Conservation (phyloP, 1,140 invertebrate genomes). For the Phenacoccus solenopsis region DNA sequence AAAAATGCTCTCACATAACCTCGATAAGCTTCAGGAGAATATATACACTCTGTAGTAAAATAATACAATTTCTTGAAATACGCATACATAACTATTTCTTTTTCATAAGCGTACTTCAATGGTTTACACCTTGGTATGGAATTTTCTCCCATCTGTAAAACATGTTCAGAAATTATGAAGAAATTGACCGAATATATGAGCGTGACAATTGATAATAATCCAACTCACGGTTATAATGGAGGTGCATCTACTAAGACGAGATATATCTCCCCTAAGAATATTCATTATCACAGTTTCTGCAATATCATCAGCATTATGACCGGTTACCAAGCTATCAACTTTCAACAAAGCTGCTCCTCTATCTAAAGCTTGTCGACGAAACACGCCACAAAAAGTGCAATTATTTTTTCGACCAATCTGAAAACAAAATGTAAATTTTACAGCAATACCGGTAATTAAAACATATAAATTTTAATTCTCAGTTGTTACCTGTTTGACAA, state of each 20-base stretch:
- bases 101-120: conserved; percentile 97
- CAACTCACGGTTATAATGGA: conserved; percentile 76
- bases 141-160: conserved; percentile 62
- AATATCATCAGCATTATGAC: conserved; percentile 99
- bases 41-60: conserved; percentile 98
- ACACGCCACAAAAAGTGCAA: conserved; percentile 98
- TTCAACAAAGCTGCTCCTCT: conserved; percentile 73
- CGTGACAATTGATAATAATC: neutral
- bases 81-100: conserved; percentile 99
- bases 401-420: conserved; percentile 95
- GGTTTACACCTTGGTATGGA: conserved; percentile 89
- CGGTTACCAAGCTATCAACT: conserved; percentile 90
- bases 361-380: conserved; percentile 89
- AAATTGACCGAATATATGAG: neutral
- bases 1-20: conserved; percentile 84
- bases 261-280: conserved; percentile 90
- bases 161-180: conserved; percentile 20
- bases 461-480: neutral
- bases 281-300: conserved; percentile 99
- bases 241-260: conserved; percentile 80
- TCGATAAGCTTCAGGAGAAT: conserved; percentile 95
- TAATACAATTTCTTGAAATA: conserved; percentile 96
- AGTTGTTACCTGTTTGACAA: conserved; percentile 61
- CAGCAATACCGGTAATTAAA: neutral
- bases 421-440: conserved; percentile 19